Evolutionary conservation across 1,140 invertebrate species (phyloP), one percentile per base, ranked within the genome.

Genomic region (Calosoma granatense): DNA sequence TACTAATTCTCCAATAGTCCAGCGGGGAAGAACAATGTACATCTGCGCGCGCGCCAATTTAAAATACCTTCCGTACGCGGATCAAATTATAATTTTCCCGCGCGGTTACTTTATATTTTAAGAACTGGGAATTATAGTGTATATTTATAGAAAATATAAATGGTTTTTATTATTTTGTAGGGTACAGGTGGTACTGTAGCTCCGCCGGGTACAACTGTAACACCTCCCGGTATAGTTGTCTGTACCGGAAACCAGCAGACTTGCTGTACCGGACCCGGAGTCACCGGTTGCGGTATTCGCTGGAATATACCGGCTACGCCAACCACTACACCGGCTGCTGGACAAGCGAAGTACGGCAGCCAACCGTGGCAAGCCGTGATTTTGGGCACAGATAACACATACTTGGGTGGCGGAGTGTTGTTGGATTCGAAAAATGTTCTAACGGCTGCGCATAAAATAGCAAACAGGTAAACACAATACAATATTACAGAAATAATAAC

Each of bases 361-460:
- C 80, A 74, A 64, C 79, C 79, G 11, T 81, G 78, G 78, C 67
- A 70, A 60, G 76, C 70, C 1, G 77, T 76, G 1, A 61, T 84
- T 21, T 61, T 82, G 1, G 73, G 51, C 36, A 53, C 59, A 1
- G 61, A 62, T 14, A 74, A 86, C 62, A 74, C 73, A 53, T 87
- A 85, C 62, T 59, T 85, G 30, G 85, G 84, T 15, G 83, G 82
- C 14, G 86, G 83, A 4, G 84, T 81, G 3, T 70, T 88, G 1
- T 78, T 87, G 39, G 77, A 79, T 59, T 62, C 73, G 12, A 72
- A 77, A 19, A 78, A 86, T 65, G 78, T 88, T 3, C 63, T 87
- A 1, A 87, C 86, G 1, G 84, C 78, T 1, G 84, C 83, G 20
- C 85, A 87, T 64, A 82, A 84, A 67, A 72, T 87, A 23, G 64